Evolutionary conservation across 2,888 invertebrate genomes (phyloP).

Genomic region (Cabera pusaria): DNA sequence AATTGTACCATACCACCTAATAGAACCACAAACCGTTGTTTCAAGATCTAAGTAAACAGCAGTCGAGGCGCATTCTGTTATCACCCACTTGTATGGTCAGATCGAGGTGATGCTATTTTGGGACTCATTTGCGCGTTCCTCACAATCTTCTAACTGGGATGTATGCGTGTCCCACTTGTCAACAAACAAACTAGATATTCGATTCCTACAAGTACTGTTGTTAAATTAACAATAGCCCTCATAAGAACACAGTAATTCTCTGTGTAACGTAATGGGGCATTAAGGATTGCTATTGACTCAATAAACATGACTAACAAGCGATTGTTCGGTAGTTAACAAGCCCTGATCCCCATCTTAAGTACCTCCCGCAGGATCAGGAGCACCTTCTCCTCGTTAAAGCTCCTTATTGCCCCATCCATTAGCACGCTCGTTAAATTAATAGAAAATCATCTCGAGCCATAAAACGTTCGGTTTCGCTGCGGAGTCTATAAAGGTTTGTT

Average conservation of each 20-base stretch:
- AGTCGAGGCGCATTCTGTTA: conserved; percentile 49
- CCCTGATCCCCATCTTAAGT: conserved; percentile 4
- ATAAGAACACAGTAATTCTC: too few species aligned
- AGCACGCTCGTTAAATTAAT: conserved; percentile 28
- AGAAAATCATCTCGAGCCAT: conserved; percentile 16
- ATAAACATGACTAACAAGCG: conserved; percentile 15
- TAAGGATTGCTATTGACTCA: conserved; percentile 2
- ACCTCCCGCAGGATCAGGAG: background rate
- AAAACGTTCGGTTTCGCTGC: background rate
- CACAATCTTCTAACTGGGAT: conserved; percentile 4
- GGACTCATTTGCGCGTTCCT: conserved; percentile 22
- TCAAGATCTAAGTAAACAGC: conserved; percentile 33
- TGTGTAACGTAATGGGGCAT: too few species aligned
- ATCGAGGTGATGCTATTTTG: conserved; percentile 34
- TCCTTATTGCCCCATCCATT: conserved; percentile 17
- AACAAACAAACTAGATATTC: too few species aligned
- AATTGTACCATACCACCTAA: too few species aligned
- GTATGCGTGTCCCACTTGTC: conserved; percentile 10
- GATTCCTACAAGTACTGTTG: too few species aligned
- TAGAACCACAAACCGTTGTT: conserved; percentile 13
- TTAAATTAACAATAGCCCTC: too few species aligned
- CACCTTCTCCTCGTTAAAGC: conserved; percentile 4
- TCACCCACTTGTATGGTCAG: conserved; percentile 36
- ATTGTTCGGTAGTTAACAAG: conserved; percentile 6
- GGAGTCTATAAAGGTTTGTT: conserved; percentile 25